These are phyloP conservation scores for Siphonodentalium dalli DNA, from an alignment of 2,888 invertebrate species.

Conservation along the genomic window DNA sequence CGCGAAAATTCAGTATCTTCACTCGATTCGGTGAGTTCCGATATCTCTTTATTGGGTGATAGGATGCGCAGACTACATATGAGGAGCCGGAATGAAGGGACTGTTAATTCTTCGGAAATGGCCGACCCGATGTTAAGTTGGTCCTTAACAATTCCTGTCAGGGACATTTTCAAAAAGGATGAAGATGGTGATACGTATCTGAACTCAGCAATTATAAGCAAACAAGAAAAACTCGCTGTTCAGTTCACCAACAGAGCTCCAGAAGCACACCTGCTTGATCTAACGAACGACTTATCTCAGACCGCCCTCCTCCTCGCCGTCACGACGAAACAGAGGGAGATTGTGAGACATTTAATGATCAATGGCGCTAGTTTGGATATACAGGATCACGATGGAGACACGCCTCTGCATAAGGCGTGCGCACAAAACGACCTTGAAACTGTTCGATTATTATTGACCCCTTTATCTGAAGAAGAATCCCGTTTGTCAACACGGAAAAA, in stretches of 20 bases:
- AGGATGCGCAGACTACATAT: too few species aligned
- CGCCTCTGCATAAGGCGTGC: constrained; percentile 29
- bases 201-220: constrained; percentile 7
- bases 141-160: too few species aligned
- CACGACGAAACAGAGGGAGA: constrained; percentile 12
- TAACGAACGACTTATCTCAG: constrained; percentile 18
- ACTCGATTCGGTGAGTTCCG: too few species aligned
- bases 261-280: constrained; percentile 1
- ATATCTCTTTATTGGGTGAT: too few species aligned
- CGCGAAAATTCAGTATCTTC: too few species aligned
- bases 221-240: neutral
- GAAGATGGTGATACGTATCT: constrained; percentile 18
- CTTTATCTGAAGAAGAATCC: constrained; percentile 5
- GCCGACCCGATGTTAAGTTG: too few species aligned
- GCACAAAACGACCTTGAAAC: constrained; percentile 3
- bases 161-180: constrained; percentile 3
- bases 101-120: too few species aligned
- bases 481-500: too few species aligned
- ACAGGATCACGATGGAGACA: constrained; percentile 26
- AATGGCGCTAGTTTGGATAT: constrained; percentile 20
- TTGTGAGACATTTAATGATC: constrained; percentile 14
- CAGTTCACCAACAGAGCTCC: constrained; percentile 7
- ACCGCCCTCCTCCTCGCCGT: constrained; percentile 27
- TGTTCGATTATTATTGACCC: constrained; percentile 12
- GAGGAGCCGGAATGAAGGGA: too few species aligned